Evolutionary conservation across 2,888 invertebrate genomes (phyloP).

Genomic region (Brachypalpus laphriformis): DNA sequence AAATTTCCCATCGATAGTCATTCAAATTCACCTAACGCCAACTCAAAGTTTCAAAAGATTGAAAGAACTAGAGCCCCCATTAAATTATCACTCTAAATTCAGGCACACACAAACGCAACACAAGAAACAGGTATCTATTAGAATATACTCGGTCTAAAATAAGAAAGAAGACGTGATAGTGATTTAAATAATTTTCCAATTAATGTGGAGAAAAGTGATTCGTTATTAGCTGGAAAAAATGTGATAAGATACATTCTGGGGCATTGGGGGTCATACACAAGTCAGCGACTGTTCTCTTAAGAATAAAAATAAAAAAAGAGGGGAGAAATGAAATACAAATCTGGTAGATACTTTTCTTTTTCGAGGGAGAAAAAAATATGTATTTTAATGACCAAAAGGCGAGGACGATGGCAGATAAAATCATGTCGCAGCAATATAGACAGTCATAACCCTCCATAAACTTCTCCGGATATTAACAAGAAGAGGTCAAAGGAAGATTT

Average conservation of each 20-base stretch:
- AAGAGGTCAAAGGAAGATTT: conserved; percentile 23
- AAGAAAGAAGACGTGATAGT: conserved; percentile 58
- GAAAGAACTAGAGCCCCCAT: conserved; percentile 56
- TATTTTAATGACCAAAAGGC: conserved; percentile 59
- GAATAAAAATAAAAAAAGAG: conserved; percentile 13
- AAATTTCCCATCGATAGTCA: conserved; percentile 57
- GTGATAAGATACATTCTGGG: conserved; percentile 67
- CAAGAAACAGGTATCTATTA: conserved; percentile 56
- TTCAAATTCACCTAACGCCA: conserved; percentile 59
- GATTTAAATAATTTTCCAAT: conserved; percentile 74
- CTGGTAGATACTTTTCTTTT: conserved; percentile 11
- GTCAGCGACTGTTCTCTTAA: conserved; percentile 23
- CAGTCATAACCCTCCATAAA: conserved; percentile 61
- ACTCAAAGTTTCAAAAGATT: conserved; percentile 29
- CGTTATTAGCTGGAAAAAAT: conserved; percentile 71
- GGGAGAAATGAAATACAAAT: conserved; percentile 39
- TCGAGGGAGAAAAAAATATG: conserved; percentile 30
- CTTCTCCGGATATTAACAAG: conserved; percentile 51
- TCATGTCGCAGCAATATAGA: conserved; percentile 70
- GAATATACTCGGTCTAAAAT: conserved; percentile 31
- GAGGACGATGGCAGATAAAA: conserved; percentile 60
- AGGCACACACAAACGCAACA: conserved; percentile 23
- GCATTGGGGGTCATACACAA: conserved; percentile 63
- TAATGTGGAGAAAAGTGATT: conserved; percentile 74
- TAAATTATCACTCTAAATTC: conserved; percentile 62